Percentiles rank a stretch among this genome's conserved stretches.
Evolutionary conservation across 2,113 vertebrate genomes (phyloP).

Genomic region (Ahaetulla prasina): DNA sequence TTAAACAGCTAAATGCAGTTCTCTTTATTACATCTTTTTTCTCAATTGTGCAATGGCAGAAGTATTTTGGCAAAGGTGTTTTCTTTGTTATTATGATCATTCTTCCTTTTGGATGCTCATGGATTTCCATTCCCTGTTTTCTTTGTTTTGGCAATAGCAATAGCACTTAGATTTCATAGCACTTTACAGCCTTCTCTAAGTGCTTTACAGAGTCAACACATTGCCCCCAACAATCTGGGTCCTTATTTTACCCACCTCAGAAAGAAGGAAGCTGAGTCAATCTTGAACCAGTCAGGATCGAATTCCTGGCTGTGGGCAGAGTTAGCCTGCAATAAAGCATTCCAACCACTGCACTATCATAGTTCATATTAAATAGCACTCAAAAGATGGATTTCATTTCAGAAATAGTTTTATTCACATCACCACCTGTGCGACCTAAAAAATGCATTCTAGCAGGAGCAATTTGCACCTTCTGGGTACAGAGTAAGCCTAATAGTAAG

Average conservation of each 20-base stretch:
- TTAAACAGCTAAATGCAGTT: background rate
- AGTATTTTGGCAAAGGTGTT: rapidly evolving
- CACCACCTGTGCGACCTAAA: background rate
- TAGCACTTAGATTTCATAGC: no score
- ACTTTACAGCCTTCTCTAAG: no score
- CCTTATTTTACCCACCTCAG: no score
- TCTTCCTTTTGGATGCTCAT: background rate
- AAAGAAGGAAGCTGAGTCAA: no score
- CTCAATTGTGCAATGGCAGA: background rate
- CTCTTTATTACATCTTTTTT: background rate
- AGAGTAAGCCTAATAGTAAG: background rate
- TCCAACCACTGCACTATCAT: no score
- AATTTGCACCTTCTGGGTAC: no score
- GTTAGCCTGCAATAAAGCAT: no score
- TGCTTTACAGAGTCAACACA: no score
- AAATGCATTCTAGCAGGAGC: background rate
- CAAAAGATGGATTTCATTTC: background rate
- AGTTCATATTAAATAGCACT: rapidly evolving
- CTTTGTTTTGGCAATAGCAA: background rate
- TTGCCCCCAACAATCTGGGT: no score
- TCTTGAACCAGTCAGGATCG: no score
- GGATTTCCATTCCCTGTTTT: rapidly evolving
- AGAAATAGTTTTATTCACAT: background rate
- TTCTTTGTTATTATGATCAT: rapidly evolving
- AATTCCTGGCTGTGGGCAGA: no score